A percentile compares a stretch with the other conserved stretches of the same genome.
phyloP scores from a whole-genome alignment of 2,797 vertebrate genomes.

The Gambusia yucatana region DNA sequence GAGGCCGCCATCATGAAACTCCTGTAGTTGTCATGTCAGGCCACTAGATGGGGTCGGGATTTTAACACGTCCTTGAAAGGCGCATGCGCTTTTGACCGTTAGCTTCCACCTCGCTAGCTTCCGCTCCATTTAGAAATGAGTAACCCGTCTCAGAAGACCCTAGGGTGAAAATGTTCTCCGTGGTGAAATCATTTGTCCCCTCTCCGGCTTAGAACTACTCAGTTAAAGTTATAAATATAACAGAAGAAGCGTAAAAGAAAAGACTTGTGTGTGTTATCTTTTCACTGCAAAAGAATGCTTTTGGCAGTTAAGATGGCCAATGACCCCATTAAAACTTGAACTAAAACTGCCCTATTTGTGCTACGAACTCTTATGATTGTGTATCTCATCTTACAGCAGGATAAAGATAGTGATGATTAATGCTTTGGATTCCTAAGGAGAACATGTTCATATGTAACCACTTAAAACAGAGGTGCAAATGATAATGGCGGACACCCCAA shows the following conservation, averaged over 20 bases:
- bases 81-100: not conserved
- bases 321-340: not conserved
- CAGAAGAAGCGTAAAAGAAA: not conserved
- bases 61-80: not conserved
- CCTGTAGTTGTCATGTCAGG: not conserved
- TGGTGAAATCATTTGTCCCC: not conserved
- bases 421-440: constrained; percentile 3
- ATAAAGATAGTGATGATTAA: constrained; percentile 24
- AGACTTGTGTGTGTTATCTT: not conserved
- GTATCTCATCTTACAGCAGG: not conserved
- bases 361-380: not conserved
- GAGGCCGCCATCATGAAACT: not conserved
- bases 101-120: not conserved
- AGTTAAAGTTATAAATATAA: not conserved
- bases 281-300: not conserved
- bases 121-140: no score
- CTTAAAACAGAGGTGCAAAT: constrained; percentile 1
- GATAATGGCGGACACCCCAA: constrained; percentile 8
- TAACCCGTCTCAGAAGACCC: not conserved
- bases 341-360: not conserved
- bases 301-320: not conserved
- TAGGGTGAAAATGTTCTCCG: not conserved
- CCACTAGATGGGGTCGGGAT: not conserved
- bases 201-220: not conserved
- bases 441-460: constrained; percentile 1